phyloP scores from a whole-genome alignment of 2,113 vertebrate genomes.

The Hippocampus barbouri region DNA sequence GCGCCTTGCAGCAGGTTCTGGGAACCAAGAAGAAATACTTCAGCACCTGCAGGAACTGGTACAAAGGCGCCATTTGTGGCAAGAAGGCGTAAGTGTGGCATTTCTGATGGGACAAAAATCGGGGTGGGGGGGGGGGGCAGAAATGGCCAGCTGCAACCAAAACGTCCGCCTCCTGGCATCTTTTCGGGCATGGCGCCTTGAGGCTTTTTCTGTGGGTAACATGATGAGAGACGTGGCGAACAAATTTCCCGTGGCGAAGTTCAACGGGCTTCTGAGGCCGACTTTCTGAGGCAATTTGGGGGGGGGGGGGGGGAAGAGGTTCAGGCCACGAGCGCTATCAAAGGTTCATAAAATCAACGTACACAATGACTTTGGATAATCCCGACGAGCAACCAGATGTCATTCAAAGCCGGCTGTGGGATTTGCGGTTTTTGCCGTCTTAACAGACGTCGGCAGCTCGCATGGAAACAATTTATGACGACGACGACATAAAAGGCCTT shows the following conservation, averaged over 20 bases:
- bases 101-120: background rate
- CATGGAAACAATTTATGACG: constrained; percentile 23
- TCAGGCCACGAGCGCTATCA: background rate
- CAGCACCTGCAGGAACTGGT: constrained; percentile 97
- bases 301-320: background rate
- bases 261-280: background rate
- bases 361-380: background rate
- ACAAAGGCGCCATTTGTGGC: constrained; percentile 90
- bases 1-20: constrained; percentile 89
- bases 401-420: background rate
- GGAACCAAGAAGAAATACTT: constrained; percentile 96
- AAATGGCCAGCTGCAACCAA: no score
- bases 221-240: background rate
- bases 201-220: background rate
- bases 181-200: background rate
- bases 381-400: background rate
- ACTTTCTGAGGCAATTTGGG: background rate
- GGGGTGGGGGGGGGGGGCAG: no score
- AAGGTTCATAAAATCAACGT: background rate
- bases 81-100: constrained; percentile 90
- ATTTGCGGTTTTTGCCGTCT: background rate
- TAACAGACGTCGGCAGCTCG: constrained; percentile 1
- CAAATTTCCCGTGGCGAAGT: background rate
- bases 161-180: no score
- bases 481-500: background rate